Evolutionary conservation across 2,113 vertebrate genomes (phyloP), one percentile per base, ranked within the genome.

Genomic region (Callorhinus ursinus): DNA sequence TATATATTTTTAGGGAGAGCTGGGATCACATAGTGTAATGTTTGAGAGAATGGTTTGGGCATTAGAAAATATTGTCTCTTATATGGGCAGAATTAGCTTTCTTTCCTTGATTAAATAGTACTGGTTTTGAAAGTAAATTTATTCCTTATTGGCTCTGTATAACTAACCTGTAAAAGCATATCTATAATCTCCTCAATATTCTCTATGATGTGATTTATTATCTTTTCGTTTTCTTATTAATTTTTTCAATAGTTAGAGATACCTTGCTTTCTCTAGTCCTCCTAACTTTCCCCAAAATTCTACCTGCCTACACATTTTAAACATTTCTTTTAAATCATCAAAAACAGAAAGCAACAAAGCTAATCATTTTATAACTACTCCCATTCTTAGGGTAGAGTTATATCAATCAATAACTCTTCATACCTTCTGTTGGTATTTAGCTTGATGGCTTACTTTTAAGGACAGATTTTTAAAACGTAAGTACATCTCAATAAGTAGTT

Each of bases 381-480:
- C 55, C 94, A 83, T 94, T 90, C 81, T 53, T 74, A 82, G 63
- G 7, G 10, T 61, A 80, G 1, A 72, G 33, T 22, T 88, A 39
- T 55, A 61, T 63, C 14, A 91, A 11, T 83, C 5, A 93, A 95
- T 97, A 97, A 93, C 31, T 83, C 98, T 96, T 98, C n/a, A 51
- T 33, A 97, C 18, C 88, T 97, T 96, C 95, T 98, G 97, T 74
- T 98, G 39, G 13, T 96, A 79, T 97, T 97, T 97, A 84, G 39
- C 88, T 46, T 92, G n/a, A 98, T 96, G 59, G 74, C n/a, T 97
- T 95, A 81, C 67, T 93, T 96, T 92, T 67, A 93, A 95, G 28
- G 39, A 76, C 49, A 92, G 28, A 65, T 49, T 76, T 88, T 88
- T 81, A 39, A 72, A 79, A 65, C 36, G 22, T 69, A 88, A 84